phyloP scores from a whole-genome alignment of 1,140 invertebrate species.

The Copidosoma floridanum region DNA sequence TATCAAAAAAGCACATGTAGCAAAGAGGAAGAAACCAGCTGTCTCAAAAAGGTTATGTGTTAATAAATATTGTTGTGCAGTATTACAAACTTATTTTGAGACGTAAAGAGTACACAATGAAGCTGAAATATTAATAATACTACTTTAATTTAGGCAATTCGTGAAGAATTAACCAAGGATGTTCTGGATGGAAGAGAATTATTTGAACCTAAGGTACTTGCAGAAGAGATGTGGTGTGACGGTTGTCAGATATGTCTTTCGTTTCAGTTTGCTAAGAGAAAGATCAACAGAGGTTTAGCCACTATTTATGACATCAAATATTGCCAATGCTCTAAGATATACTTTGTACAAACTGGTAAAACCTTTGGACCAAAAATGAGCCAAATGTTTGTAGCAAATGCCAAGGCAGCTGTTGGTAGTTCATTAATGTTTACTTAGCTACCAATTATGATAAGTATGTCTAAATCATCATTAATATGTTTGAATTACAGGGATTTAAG shows the following conservation, averaged over 20 bases:
- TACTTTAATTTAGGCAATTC: not conserved
- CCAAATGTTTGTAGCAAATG: not conserved
- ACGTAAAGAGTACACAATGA: not conserved
- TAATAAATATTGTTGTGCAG: not conserved
- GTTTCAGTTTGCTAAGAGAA: not conserved
- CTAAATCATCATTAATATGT: too few species aligned
- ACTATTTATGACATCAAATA: not conserved
- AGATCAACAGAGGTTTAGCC: not conserved
- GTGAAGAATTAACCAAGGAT: too few species aligned
- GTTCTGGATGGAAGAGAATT: not conserved
- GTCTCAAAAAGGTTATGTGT: not conserved
- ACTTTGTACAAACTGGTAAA: not conserved
- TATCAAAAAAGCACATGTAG: not conserved
- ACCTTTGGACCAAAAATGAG: not conserved
- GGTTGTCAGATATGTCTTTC: not conserved
- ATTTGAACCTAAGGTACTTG: not conserved
- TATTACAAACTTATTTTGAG: not conserved
- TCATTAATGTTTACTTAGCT: not conserved
- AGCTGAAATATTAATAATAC: not conserved
- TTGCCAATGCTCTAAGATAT: not conserved
- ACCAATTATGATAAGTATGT: too few species aligned
- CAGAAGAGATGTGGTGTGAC: not conserved
- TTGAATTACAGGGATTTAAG: too few species aligned
- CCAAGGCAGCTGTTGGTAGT: not conserved
- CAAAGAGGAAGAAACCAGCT: not conserved